phyloP scores from a whole-genome alignment of 53 echinoderm and acorn worm genomes.

The Temnopleurus reevesii region DNA sequence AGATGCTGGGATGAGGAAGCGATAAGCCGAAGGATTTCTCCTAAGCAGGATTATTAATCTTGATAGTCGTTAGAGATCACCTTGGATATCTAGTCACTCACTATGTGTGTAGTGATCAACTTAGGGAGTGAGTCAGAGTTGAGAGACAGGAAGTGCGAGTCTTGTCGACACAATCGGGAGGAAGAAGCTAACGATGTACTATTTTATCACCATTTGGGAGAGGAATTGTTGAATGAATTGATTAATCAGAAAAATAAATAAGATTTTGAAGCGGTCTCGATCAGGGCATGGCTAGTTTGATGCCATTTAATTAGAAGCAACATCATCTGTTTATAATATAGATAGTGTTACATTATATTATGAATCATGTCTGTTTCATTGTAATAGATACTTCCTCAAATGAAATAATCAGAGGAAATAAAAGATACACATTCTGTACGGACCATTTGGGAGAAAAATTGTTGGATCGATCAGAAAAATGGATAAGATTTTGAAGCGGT shows the following conservation, averaged over 20 bases:
- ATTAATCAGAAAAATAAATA: background rate
- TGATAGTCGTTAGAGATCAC: slow-evolving; percentile 19
- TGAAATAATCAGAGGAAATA: no score
- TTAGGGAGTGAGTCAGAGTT: background rate
- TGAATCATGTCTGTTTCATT: no score
- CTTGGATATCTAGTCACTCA: background rate
- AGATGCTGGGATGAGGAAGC: background rate
- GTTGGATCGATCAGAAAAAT: background rate
- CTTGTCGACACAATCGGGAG: background rate
- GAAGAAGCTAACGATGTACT: background rate
- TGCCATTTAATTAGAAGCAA: no score
- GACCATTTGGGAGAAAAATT: background rate
- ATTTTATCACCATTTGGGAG: background rate
- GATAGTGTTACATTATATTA: no score
- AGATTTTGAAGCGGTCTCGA: background rate
- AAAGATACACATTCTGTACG: no score
- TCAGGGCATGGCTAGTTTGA: background rate
- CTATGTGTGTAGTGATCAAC: background rate
- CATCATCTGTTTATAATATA: no score
- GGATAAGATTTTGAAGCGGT: background rate
- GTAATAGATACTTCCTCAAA: no score
- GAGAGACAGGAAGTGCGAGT: background rate
- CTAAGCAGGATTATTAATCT: slow-evolving; percentile 4
- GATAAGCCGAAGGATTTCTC: slow-evolving; percentile 24
- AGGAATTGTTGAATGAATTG: background rate